phyloP scores from a whole-genome alignment of 2,113 vertebrate genomes.

The Aix galericulata region DNA sequence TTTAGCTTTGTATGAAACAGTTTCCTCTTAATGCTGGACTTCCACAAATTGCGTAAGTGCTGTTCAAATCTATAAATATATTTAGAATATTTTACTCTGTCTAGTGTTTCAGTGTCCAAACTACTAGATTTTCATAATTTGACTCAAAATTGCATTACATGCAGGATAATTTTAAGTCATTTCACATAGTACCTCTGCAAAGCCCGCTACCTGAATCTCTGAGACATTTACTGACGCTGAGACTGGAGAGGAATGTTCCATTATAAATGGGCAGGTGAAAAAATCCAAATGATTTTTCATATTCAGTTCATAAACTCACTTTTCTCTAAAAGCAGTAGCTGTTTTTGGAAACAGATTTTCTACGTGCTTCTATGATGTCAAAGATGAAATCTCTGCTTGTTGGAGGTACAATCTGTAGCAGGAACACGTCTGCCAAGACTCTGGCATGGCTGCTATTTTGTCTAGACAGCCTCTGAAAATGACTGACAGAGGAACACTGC shows the following conservation, averaged over 20 bases:
- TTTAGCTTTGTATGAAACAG: neutral
- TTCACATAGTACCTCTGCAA: neutral
- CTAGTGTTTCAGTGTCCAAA: neutral
- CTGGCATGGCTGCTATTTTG: constrained; percentile 57
- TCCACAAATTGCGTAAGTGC: neutral
- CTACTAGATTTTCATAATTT: neutral
- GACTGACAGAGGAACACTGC: constrained; percentile 51
- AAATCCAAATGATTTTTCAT: neutral
- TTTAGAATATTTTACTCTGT: neutral
- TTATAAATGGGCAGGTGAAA: neutral
- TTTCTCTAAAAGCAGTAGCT: constrained; percentile 11
- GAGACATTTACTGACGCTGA: neutral
- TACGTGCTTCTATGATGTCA: constrained; percentile 40
- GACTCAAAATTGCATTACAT: neutral
- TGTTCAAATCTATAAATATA: neutral
- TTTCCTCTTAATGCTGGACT: neutral
- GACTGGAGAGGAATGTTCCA: neutral
- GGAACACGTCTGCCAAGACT: constrained; percentile 31
- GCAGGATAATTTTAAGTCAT: neutral
- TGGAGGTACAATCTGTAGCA: constrained; percentile 51
- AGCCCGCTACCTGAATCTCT: neutral
- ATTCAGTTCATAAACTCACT: constrained; percentile 8
- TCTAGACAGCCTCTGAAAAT: constrained; percentile 53
- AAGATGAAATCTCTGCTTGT: constrained; percentile 46
- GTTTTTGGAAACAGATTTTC: constrained; percentile 14